Conservation (phyloP, 2,888 invertebrate genomes). For the Temnothorax ravouxi region DNA sequence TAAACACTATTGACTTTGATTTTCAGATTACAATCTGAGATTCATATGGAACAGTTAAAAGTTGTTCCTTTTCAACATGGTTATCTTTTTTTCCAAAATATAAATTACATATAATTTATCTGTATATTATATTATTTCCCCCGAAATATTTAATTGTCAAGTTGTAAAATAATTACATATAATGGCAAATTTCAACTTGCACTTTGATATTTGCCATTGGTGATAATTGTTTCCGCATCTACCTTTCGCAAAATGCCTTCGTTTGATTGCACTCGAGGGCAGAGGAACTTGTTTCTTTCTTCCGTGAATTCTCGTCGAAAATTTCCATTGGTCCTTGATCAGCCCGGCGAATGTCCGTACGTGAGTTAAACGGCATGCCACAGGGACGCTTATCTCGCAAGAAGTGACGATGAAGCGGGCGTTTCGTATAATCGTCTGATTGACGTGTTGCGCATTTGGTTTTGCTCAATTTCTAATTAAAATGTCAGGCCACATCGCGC, state of each 20-base stretch:
- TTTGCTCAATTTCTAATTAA: conserved; percentile 69
- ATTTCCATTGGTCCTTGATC: conserved; percentile 81
- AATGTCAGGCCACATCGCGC: conserved; percentile 65
- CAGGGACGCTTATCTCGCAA: conserved; percentile 71
- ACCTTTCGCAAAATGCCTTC: conserved; percentile 21
- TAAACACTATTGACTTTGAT: background rate
- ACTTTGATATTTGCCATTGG: conserved; percentile 27
- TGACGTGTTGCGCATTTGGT: conserved; percentile 64
- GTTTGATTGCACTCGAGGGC: conserved; percentile 11
- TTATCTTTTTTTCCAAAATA: background rate
- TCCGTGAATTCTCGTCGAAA: conserved; percentile 72
- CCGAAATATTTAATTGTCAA: background rate
- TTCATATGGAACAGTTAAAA: background rate
- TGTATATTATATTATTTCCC: background rate
- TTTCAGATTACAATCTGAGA: background rate
- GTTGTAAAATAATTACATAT: background rate
- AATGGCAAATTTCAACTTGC: background rate
- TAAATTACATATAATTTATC: background rate
- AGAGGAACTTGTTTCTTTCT: conserved; percentile 73
- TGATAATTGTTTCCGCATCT: conserved; percentile 14
- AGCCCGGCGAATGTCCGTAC: conserved; percentile 51
- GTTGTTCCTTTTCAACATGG: background rate
- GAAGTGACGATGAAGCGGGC: conserved; percentile 64
- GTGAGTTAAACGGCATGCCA: conserved; percentile 76
- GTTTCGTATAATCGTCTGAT: conserved; percentile 51